Percentiles rank a stretch among this genome's conserved stretches.
phyloP scores from a whole-genome alignment of 2,888 invertebrate genomes.

The Drosophila atripex region DNA sequence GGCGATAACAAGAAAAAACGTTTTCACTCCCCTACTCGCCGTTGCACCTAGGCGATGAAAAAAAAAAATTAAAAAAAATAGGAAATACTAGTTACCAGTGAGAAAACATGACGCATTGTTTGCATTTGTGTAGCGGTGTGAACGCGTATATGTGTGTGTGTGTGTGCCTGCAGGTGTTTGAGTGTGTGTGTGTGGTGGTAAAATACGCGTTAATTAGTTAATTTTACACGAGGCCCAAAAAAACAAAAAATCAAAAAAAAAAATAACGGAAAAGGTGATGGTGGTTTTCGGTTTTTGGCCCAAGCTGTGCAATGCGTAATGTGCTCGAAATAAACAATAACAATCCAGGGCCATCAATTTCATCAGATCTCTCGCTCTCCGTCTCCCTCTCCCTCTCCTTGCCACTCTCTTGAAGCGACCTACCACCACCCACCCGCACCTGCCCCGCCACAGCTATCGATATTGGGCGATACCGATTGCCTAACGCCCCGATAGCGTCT shows the following conservation, averaged over 20 bases:
- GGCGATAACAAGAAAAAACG: conserved; percentile 34
- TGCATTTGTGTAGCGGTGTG: conserved; percentile 43
- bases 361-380: conserved; percentile 40
- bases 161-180: conserved; percentile 11
- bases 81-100: conserved; percentile 40
- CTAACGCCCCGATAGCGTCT: conserved; percentile 9
- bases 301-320: conserved; percentile 24
- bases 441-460: conserved; percentile 6
- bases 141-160: conserved; percentile 21
- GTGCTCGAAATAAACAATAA: conserved; percentile 46
- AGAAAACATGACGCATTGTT: conserved; percentile 67
- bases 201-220: conserved; percentile 26
- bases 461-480: conserved; percentile 9
- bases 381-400: neutral
- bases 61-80: conserved; percentile 42
- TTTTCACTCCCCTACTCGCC: neutral
- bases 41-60: conserved; percentile 3
- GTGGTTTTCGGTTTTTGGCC: conserved; percentile 22
- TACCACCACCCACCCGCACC: neutral
- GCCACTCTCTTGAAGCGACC: neutral
- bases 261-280: neutral
- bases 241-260: neutral
- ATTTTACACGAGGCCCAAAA: conserved; percentile 13
- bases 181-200: conserved; percentile 29
- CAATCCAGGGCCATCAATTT: conserved; percentile 36